Base-by-base conservation (phyloP, 2,113 vertebrate genomes). In the Myiopsitta monachus region DNA sequence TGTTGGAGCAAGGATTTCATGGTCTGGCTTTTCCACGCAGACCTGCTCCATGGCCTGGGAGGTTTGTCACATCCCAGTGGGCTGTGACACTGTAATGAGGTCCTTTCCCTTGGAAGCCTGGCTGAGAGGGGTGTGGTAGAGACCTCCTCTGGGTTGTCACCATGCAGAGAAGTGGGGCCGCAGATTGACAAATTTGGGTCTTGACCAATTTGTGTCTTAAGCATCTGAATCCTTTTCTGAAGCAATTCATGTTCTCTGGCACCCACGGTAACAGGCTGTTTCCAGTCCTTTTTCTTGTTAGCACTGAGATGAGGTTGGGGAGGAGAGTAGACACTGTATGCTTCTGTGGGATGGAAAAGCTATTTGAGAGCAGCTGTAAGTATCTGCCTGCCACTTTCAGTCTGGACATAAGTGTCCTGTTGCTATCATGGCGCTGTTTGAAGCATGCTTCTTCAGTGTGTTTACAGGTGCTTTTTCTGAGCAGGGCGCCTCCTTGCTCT, bases 111-210 rank as follows among this genome's bases (percentile, higher is more conserved):
- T n/a, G 27, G 26, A 64, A 77, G 10, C 80, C 22, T 62, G 51
- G 23, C n/a, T 75, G 43, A 57, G 27, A 54, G 33, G 6, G 4
- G 5, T 1, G 22, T 70, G 51, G 36, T 28, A 73, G 33, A 39
- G 23, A 49, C 10, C 28, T 85, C n/a, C n/a, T 61, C 39, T 14
- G 7, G 16, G n/a, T 61, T 6, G 1, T 66, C 2, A 1, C 11
- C 0, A 0, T 51, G 28, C 0, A 6, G 36, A 51, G 14, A 51
- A 73, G 16, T 30, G n/a, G 7, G 17, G 49, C 75, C 0, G 1
- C 59, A 62, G 43, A 15, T 24, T 15, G 36, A 67, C 23, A 16
- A 43, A 54, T 52, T 5, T 33, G 74, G 7, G 15, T 88, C 36
- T 77, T 52, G 10, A 19, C 14, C 36, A 61, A 9, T 62, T 73